These are phyloP conservation scores for Portevinia maculata DNA, from an alignment of 2,888 invertebrate species.

Conservation along the genomic window DNA sequence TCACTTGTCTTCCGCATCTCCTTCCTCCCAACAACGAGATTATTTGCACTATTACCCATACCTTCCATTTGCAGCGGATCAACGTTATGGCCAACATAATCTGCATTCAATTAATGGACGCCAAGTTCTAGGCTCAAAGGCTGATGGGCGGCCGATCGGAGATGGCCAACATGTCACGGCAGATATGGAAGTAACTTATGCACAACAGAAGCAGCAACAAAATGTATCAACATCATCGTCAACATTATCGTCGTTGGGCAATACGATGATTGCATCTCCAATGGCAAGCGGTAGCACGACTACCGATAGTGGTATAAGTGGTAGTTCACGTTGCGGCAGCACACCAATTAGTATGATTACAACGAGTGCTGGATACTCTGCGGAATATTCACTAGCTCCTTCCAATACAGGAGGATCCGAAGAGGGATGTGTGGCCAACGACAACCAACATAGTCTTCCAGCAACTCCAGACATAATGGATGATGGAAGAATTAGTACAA, in stretches of 20 bases:
- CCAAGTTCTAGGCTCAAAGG: slow-evolving; percentile 44
- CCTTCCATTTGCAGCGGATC: slow-evolving; percentile 46
- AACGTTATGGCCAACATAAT: slow-evolving; percentile 56
- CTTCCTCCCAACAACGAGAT: slow-evolving; percentile 53
- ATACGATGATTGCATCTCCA: slow-evolving; percentile 61
- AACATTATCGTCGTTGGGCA: slow-evolving; percentile 37
- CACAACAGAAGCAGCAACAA: slow-evolving; percentile 55
- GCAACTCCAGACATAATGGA: slow-evolving; percentile 39
- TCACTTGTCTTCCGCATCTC: slow-evolving; percentile 29
- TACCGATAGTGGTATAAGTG: slow-evolving; percentile 66
- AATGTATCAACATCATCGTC: slow-evolving; percentile 19
- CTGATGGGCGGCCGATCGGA: slow-evolving; percentile 36
- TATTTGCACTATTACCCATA: slow-evolving; percentile 63
- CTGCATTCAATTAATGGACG: slow-evolving; percentile 55
- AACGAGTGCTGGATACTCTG: slow-evolving; percentile 46
- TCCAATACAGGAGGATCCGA: slow-evolving; percentile 21
- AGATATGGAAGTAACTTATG: slow-evolving; percentile 52
- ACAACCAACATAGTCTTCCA: slow-evolving; percentile 40
- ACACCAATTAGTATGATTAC: slow-evolving; percentile 59
- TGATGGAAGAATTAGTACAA: slow-evolving; percentile 32
- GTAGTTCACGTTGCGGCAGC: slow-evolving; percentile 64
- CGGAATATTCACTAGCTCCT: slow-evolving; percentile 42
- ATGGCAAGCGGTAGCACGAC: slow-evolving; percentile 66
- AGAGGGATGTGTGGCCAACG: slow-evolving; percentile 26
- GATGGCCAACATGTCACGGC: slow-evolving; percentile 49